Conservation (phyloP, 1,140 invertebrate species). For the Microplitis mediator region DNA sequence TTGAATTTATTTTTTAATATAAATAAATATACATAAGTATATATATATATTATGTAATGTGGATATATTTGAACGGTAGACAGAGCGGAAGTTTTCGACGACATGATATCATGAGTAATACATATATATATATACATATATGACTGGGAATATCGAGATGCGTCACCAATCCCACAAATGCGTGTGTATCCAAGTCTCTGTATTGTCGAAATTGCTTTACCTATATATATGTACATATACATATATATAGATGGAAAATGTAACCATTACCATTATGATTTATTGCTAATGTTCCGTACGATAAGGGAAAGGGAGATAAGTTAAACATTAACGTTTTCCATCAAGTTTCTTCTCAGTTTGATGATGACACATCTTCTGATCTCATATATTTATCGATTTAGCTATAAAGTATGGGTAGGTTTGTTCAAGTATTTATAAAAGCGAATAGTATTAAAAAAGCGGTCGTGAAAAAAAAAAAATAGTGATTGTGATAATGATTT, state of each 20-base stretch:
- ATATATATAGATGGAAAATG: background rate
- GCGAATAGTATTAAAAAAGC: background rate
- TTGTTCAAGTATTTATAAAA: background rate
- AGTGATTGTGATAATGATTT: background rate
- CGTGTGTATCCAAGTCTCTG: slow-evolving; percentile 9
- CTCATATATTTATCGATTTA: background rate
- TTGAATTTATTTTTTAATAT: no score
- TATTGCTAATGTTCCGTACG: slow-evolving; percentile 17
- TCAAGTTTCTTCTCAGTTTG: background rate
- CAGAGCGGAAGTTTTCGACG: background rate
- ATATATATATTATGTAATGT: background rate
- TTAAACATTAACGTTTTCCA: no score
- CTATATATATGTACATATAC: background rate
- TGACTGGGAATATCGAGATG: background rate
- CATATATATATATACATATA: background rate
- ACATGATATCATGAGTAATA: background rate
- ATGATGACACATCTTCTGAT: background rate
- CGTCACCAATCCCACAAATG: slow-evolving; percentile 2
- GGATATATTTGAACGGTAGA: background rate
- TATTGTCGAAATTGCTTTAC: background rate
- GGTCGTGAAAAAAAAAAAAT: no score
- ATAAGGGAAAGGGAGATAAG: background rate
- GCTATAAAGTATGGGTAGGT: background rate
- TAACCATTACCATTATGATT: background rate
- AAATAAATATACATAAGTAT: background rate